A percentile compares a stretch with the other conserved stretches of the same genome.
These are phyloP conservation scores for Furnarius figulus DNA, from an alignment of 2,113 vertebrate species.

Conservation along the genomic window DNA sequence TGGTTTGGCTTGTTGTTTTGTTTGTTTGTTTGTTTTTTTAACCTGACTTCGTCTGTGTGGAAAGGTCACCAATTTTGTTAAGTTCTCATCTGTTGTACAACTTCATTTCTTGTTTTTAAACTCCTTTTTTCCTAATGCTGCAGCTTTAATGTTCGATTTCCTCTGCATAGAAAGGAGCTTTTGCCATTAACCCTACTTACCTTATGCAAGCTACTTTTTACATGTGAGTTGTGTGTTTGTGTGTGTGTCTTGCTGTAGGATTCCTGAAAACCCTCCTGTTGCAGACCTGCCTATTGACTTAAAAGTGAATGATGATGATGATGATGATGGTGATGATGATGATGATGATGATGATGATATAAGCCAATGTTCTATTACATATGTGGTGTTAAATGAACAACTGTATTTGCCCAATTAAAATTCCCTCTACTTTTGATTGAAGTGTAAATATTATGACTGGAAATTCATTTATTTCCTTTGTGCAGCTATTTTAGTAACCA, in stretches of 20 bases:
- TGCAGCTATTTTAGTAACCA: not conserved
- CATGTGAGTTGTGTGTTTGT: slow-evolving; percentile 40
- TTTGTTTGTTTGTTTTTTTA: not conserved
- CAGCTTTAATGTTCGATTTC: slow-evolving; percentile 46
- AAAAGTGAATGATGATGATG: not conserved
- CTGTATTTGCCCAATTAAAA: not conserved
- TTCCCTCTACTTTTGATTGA: not conserved
- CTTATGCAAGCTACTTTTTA: slow-evolving; percentile 36
- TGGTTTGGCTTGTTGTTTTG: not conserved
- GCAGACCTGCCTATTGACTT: slow-evolving; percentile 5
- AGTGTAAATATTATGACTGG: slow-evolving; percentile 26
- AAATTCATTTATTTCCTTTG: slow-evolving; percentile 16
- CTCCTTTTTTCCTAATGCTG: slow-evolving; percentile 14
- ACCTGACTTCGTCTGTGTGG: slow-evolving; percentile 39
- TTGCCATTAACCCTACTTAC: slow-evolving; percentile 58
- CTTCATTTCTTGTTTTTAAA: slow-evolving; percentile 49
- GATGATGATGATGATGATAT: not conserved
- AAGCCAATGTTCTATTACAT: not conserved
- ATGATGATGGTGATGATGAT: not conserved
- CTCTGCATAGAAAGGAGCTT: slow-evolving; percentile 51
- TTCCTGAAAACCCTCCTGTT: not conserved
- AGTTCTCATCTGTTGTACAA: slow-evolving; percentile 41
- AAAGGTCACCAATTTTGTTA: slow-evolving; percentile 54
- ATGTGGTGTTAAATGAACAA: not conserved
- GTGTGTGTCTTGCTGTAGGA: slow-evolving; percentile 20